These are phyloP conservation scores for Cyanoliseus patagonus DNA, from an alignment of 2,113 vertebrate genomes.

Conservation along the genomic window DNA sequence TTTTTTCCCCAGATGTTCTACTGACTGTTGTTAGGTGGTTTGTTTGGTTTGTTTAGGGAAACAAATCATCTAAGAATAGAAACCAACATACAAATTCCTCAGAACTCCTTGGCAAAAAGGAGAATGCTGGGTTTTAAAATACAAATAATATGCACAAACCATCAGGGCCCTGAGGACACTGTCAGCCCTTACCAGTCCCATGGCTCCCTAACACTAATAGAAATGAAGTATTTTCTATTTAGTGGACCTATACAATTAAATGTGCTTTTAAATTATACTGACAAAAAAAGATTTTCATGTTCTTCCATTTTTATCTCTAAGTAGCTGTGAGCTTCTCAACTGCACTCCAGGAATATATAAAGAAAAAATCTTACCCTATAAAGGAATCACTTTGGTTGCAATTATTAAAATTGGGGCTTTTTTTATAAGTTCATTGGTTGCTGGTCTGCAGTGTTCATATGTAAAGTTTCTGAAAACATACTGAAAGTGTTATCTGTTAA, in stretches of 20 bases:
- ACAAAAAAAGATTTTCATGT: not conserved
- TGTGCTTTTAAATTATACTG: not conserved
- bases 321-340: not conserved
- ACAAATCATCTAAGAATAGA: constrained; percentile 1
- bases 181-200: not conserved
- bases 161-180: not conserved
- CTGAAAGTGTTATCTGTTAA: not conserved
- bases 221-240: not conserved
- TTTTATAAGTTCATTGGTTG: not conserved
- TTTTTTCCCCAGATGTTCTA: not conserved
- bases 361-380: not conserved
- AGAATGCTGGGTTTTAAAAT: not conserved
- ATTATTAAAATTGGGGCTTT: not conserved
- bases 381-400: not conserved
- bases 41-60: not conserved
- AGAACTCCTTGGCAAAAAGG: not conserved
- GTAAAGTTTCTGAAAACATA: not conserved
- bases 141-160: not conserved
- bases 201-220: not conserved
- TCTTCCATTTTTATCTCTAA: constrained; percentile 26
- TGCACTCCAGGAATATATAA: not conserved
- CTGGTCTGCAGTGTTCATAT: not conserved
- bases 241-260: not conserved
- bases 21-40: not conserved
- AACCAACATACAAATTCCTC: not conserved